Conservation (phyloP, 92 coral and sea anemone species). For the Heliopora coerulea region DNA sequence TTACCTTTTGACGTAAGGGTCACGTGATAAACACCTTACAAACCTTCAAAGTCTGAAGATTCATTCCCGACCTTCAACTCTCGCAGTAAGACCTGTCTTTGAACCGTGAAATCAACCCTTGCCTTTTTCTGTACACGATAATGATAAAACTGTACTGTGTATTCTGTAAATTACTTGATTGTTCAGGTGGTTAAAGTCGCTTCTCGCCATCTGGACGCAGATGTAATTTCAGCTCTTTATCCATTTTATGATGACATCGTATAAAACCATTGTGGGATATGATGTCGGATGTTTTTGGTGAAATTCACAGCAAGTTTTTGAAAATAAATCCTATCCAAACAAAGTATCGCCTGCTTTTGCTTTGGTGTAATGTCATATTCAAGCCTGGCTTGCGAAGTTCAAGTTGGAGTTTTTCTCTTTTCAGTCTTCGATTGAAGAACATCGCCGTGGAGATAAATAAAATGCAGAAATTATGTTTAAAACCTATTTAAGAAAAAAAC, state of each 20-base stretch:
- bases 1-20: too few relatives aligned
- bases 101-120: background rate
- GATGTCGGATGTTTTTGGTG: constrained; percentile 34
- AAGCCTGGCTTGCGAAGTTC: too few relatives aligned
- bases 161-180: background rate
- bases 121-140: too few relatives aligned
- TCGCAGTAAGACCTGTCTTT: background rate
- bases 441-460: too few relatives aligned
- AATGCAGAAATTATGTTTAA: too few relatives aligned
- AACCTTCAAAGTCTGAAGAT: too few relatives aligned
- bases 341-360: background rate
- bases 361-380: background rate
- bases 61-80: too few relatives aligned
- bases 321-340: constrained; percentile 6
- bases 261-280: constrained; percentile 29
- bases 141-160: background rate
- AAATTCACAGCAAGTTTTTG: constrained; percentile 5
- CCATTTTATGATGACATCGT: constrained; percentile 36
- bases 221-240: background rate
- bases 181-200: background rate
- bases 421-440: too few relatives aligned
- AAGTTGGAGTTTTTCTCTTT: too few relatives aligned
- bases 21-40: too few relatives aligned
- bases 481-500: too few relatives aligned
- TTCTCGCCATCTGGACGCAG: background rate